Percentiles rank a stretch among this genome's conserved stretches.
phyloP scores from a whole-genome alignment of 2,797 vertebrate species.

The Mormyrops boulengeri region DNA sequence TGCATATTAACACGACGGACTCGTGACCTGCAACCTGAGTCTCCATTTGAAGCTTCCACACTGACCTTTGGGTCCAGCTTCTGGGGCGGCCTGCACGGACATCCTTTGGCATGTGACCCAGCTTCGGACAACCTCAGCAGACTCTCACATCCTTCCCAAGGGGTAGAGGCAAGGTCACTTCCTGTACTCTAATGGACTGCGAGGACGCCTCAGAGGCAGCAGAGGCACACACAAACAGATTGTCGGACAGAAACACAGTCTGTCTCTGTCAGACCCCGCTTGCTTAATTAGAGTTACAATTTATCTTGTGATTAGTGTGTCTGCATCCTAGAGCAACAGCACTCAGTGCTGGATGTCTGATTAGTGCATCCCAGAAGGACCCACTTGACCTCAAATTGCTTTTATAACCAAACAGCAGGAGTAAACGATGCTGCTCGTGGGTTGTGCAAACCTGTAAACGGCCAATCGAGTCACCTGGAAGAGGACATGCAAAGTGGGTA shows the following conservation, averaged over 20 bases:
- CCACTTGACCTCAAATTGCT: not conserved
- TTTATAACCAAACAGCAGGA: not conserved
- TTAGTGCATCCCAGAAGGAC: not conserved
- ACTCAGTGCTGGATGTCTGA: not conserved
- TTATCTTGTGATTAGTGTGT: not conserved
- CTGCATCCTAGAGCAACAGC: not conserved
- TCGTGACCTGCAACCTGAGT: conserved; percentile 31
- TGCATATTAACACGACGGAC: conserved; percentile 8
- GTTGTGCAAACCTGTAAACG: not conserved
- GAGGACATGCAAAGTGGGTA: not conserved
- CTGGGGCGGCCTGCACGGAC: conserved; percentile 48
- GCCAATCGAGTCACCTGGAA: not conserved
- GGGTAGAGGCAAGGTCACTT: not conserved
- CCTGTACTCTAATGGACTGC: not conserved
- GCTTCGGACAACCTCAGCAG: conserved; percentile 50
- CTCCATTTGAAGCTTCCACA: conserved; percentile 45
- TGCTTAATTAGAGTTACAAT: not conserved
- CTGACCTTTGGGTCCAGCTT: conserved; percentile 59
- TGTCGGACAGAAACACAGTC: not conserved
- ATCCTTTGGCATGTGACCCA: conserved; percentile 49
- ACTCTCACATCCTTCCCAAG: conserved; percentile 47
- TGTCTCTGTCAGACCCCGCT: not conserved
- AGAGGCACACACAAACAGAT: not conserved
- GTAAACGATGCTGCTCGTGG: not conserved
- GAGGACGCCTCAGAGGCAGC: not conserved